A percentile compares a stretch with the other conserved stretches of the same genome.
These are phyloP conservation scores for Streblospio benedicti DNA, from an alignment of 1,140 invertebrate genomes.

Conservation along the genomic window DNA sequence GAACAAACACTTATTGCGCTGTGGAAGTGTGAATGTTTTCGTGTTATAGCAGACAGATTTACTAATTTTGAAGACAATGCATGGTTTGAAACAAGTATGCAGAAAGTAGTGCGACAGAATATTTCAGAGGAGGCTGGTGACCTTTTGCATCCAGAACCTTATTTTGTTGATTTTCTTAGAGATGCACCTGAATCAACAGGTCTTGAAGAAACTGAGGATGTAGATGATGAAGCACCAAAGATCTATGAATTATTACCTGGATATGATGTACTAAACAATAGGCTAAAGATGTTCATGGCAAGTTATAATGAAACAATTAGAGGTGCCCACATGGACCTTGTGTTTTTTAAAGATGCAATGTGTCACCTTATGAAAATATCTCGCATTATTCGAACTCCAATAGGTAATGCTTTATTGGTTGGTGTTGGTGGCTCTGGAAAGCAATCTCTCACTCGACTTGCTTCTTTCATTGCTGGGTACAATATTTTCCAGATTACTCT, in stretches of 20 bases:
- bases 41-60: conserved; percentile 48
- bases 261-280: conserved; percentile 63
- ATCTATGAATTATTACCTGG: conserved; percentile 75
- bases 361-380: conserved; percentile 91
- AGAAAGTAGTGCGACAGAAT: conserved; percentile 31
- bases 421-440: conserved; percentile 94
- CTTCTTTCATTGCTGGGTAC: conserved; percentile 93
- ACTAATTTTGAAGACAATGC: conserved; percentile 32
- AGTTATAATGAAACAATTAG: conserved; percentile 95
- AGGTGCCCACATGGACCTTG: conserved; percentile 89
- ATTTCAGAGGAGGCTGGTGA: background rate
- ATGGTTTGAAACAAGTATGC: conserved; percentile 46
- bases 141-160: conserved; percentile 25
- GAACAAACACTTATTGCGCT: conserved; percentile 33
- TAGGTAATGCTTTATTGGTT: conserved; percentile 89
- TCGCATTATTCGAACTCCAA: conserved; percentile 85
- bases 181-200: conserved; percentile 94
- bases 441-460: conserved; percentile 87
- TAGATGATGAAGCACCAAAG: conserved; percentile 76
- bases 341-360: conserved; percentile 99
- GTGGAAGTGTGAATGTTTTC: conserved; percentile 47
- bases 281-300: conserved; percentile 85
- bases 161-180: conserved; percentile 51
- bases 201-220: conserved; percentile 83
- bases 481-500: conserved; percentile 93